A percentile compares a stretch with the other conserved stretches of the same genome.
Conservation (phyloP, 2,888 invertebrate species). For the Acronicta aceris region DNA sequence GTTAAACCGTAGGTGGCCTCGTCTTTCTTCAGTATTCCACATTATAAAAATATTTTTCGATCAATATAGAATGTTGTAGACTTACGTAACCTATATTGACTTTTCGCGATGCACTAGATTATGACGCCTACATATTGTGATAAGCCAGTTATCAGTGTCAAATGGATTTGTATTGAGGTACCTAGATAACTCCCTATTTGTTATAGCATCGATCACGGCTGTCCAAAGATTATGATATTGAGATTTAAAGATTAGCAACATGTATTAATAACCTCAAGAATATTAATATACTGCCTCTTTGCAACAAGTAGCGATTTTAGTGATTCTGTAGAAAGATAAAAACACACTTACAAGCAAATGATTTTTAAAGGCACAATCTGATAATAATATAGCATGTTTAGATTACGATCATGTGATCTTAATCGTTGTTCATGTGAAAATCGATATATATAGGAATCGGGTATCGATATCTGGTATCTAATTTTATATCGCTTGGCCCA, state of each 20-base stretch:
- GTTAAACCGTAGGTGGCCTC: not conserved
- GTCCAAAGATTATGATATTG: constrained; percentile 74
- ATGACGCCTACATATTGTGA: constrained; percentile 57
- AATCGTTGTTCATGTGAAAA: constrained; percentile 47
- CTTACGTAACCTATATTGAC: constrained; percentile 47
- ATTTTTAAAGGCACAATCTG: constrained; percentile 54
- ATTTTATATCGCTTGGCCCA: constrained; percentile 20
- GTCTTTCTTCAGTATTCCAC: not conserved
- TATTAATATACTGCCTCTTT: constrained; percentile 38
- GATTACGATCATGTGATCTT: constrained; percentile 45
- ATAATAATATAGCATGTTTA: constrained; percentile 41
- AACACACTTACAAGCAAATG: constrained; percentile 55
- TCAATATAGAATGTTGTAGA: constrained; percentile 8
- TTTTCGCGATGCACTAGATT: constrained; percentile 53
- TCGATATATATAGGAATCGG: constrained; percentile 13
- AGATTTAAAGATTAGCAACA: constrained; percentile 69
- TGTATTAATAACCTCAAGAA: constrained; percentile 40
- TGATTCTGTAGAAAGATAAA: constrained; percentile 35
- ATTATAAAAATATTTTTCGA: too few relatives aligned
- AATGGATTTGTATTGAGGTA: constrained; percentile 64
- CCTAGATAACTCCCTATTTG: constrained; percentile 57
- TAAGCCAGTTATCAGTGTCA: constrained; percentile 65
- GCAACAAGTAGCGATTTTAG: constrained; percentile 32
- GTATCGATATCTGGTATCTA: constrained; percentile 47
- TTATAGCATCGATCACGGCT: constrained; percentile 74